These are phyloP conservation scores for Thunnus thynnus DNA, from an alignment of 2,113 vertebrate species.

Conservation along the genomic window DNA sequence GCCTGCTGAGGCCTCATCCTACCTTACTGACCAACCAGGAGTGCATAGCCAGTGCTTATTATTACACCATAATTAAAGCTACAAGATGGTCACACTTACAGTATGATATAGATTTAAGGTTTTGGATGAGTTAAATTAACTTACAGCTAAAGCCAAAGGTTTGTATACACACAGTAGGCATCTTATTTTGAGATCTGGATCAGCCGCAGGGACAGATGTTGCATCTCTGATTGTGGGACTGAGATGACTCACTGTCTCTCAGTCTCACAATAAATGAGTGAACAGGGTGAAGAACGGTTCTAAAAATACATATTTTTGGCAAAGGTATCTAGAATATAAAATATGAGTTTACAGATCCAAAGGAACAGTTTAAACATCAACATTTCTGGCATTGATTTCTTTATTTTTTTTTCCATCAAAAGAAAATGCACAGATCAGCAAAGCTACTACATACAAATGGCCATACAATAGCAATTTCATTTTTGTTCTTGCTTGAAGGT, in stretches of 20 bases:
- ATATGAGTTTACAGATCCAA: background rate
- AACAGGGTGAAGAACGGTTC: background rate
- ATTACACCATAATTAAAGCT: slow-evolving; percentile 35
- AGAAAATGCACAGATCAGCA: slow-evolving; percentile 89
- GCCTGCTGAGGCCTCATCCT: slow-evolving; percentile 53
- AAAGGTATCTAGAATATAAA: background rate
- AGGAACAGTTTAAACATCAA: background rate
- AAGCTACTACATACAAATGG: slow-evolving; percentile 92
- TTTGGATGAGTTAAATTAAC: background rate
- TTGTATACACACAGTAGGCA: slow-evolving; percentile 19
- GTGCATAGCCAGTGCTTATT: slow-evolving; percentile 13
- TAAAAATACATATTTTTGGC: background rate
- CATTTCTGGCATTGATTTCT: slow-evolving; percentile 91
- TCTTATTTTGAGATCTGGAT: slow-evolving; percentile 33
- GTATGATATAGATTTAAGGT: slow-evolving; percentile 19
- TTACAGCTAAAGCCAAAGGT: slow-evolving; percentile 23
- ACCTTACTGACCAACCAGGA: slow-evolving; percentile 33
- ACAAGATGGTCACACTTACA: slow-evolving; percentile 17
- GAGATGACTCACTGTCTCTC: slow-evolving; percentile 28
- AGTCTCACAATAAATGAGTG: no score
- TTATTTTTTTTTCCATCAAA: slow-evolving; percentile 86
- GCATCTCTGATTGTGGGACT: slow-evolving; percentile 3
- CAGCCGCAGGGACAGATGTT: slow-evolving; percentile 20
- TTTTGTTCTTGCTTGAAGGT: slow-evolving; percentile 76
- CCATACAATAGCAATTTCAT: slow-evolving; percentile 88